Percentiles rank a stretch among this genome's conserved stretches.
These are phyloP conservation scores for Xenopus borealis DNA, from an alignment of 2,113 vertebrate species.

Conservation along the genomic window DNA sequence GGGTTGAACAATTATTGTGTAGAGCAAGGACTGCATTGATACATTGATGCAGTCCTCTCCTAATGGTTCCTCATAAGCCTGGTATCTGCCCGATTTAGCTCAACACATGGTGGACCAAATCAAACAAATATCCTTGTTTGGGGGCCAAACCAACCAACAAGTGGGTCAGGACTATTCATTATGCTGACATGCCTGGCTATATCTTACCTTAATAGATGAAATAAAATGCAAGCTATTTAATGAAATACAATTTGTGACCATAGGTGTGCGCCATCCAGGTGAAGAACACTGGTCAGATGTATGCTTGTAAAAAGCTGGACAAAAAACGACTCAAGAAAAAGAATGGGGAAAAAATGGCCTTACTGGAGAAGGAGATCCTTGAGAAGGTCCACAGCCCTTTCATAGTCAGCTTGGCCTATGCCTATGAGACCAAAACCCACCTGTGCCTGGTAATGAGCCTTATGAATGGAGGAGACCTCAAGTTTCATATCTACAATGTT, in stretches of 20 bases:
- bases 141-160: no score
- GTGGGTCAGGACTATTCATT: no score
- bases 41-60: no score
- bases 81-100: no score
- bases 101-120: no score
- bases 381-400: slow-evolving; percentile 87
- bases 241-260: slow-evolving; percentile 26
- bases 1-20: no score
- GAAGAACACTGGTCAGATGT: slow-evolving; percentile 91
- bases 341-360: slow-evolving; percentile 84
- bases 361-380: slow-evolving; percentile 87
- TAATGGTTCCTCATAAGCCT: no score
- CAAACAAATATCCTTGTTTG: no score
- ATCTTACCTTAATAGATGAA: no score
- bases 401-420: slow-evolving; percentile 83
- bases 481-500: slow-evolving; percentile 87
- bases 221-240: no score
- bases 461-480: slow-evolving; percentile 94
- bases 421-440: slow-evolving; percentile 82
- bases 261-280: slow-evolving; percentile 92
- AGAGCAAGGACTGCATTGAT: no score
- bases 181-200: no score
- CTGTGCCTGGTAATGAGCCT: slow-evolving; percentile 93
- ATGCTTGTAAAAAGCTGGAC: slow-evolving; percentile 91
- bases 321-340: slow-evolving; percentile 93